Evolutionary conservation across 2,797 vertebrate species (phyloP), one percentile per base, ranked within the genome.

Genomic region (Peromyscus aztecus): DNA sequence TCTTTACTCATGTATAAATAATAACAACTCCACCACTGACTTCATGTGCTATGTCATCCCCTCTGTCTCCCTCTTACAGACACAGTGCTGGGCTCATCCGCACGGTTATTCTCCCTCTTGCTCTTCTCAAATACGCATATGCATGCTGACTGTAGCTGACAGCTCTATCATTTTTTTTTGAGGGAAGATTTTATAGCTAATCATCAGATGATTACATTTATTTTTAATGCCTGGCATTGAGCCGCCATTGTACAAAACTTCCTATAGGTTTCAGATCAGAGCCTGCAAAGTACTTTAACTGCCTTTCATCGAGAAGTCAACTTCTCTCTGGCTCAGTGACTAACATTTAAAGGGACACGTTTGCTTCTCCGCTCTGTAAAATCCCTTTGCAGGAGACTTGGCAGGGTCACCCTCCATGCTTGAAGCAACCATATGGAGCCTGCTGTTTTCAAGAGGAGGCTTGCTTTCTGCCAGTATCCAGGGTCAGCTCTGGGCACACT

Each of bases 1-100:
- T 99, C 98, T 99, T 99, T 98, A 99, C 99, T 99, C 99, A 99
- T 99, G 98, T 99, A 99, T 99, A 99, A 99, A 99, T 99, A 99
- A 99, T 99, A 99, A 98, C 98, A 99, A 98, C 98, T 98, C 98
- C 98, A 96, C 99, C 98, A 99, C 98, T 99, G 99, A 99, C 99
- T 99, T 99, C 98, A 98, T 98, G 98, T 98, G 98, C 98, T 99
- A 98, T 99, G 99, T 99, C 99, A 98, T 98, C 98, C 98, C 98
- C 98, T 98, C 98, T 98, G 97, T 98, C 98, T 98, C 97, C 97
- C 98, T 97, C 84, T 90, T 77, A 96, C 88, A 96, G 67, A 94
- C 97, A 95, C 73, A 98, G 97, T 34, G 57, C 94, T 63, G 97
- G 97, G 95, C 97, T 92, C 95, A 94, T 91, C 97, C 88, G 55